A percentile compares a stretch with the other conserved stretches of the same genome.
Conservation (phyloP, 2,797 vertebrate genomes). For the Etheostoma nigrum region DNA sequence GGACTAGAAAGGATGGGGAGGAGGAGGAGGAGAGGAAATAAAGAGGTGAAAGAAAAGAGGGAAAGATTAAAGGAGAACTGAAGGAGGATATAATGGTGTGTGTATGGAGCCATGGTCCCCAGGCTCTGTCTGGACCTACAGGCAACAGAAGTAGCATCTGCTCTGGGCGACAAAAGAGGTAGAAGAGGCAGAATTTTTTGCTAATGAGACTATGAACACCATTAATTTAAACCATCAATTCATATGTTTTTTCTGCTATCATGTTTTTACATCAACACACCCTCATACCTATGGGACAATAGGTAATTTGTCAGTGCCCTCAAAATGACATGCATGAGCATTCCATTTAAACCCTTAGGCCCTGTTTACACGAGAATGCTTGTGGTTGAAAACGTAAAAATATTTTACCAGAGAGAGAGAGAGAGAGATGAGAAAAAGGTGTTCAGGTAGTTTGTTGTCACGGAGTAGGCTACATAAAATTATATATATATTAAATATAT, state of each 20-base stretch:
- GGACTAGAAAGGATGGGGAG: conserved; percentile 26
- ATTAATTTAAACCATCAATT: conserved; percentile 46
- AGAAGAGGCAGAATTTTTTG: conserved; percentile 16
- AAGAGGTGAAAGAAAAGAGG: conserved; percentile 21
- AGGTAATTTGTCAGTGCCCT: too few species aligned
- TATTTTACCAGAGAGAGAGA: too few species aligned
- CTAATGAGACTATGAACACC: conserved; percentile 28
- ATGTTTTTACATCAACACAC: not conserved
- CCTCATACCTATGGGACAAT: too few species aligned
- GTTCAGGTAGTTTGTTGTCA: too few species aligned
- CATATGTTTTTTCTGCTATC: conserved; percentile 22
- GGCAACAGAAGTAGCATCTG: conserved; percentile 63
- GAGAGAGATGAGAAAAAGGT: too few species aligned
- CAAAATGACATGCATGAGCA: too few species aligned
- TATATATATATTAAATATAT: too few species aligned
- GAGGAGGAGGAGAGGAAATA: conserved; percentile 26
- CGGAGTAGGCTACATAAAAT: too few species aligned
- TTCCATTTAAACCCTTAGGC: too few species aligned
- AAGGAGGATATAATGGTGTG: conserved; percentile 57
- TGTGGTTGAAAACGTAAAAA: too few species aligned
- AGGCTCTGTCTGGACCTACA: conserved; percentile 63
- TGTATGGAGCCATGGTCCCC: conserved; percentile 52
- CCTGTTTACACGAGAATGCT: too few species aligned
- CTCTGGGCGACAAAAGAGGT: conserved; percentile 32
- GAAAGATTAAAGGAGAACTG: conserved; percentile 35